phyloP scores from a whole-genome alignment of 2,888 invertebrate species.

The Idaea dimidiata region DNA sequence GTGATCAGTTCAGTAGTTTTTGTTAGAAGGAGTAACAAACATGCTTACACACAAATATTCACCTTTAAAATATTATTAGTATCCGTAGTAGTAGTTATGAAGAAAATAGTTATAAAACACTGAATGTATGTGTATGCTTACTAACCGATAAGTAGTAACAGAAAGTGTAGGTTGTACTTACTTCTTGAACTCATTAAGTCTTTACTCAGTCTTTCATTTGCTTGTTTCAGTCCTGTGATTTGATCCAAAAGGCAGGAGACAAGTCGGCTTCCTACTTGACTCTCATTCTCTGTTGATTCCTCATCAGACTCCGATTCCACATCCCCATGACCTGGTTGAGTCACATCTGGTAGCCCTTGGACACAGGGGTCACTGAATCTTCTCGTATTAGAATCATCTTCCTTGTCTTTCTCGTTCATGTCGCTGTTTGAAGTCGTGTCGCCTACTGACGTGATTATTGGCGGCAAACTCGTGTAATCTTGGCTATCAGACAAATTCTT shows the following conservation, averaged over 20 bases:
- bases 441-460: conserved; percentile 81
- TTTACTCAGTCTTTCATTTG: conserved; percentile 87
- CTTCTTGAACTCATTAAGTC: conserved; percentile 88
- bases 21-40: too few relatives aligned
- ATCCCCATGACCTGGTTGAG: conserved; percentile 69
- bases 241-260: conserved; percentile 86
- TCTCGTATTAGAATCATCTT: conserved; percentile 76
- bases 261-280: conserved; percentile 80
- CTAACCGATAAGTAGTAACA: conserved; percentile 10
- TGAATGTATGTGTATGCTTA: too few relatives aligned
- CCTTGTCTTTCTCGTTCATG: conserved; percentile 73
- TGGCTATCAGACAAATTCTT: conserved; percentile 67
- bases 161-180: conserved; percentile 41
- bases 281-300: conserved; percentile 76
- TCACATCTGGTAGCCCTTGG: conserved; percentile 67
- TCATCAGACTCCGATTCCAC: conserved; percentile 78
- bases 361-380: conserved; percentile 86
- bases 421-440: conserved; percentile 75
- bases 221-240: conserved; percentile 85
- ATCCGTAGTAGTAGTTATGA: too few relatives aligned
- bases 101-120: too few relatives aligned
- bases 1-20: too few relatives aligned
- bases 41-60: too few relatives aligned
- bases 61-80: too few relatives aligned
- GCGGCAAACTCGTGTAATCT: conserved; percentile 86